phyloP scores from a whole-genome alignment of 2,797 vertebrate genomes.

The Enteromius treurensis region DNA sequence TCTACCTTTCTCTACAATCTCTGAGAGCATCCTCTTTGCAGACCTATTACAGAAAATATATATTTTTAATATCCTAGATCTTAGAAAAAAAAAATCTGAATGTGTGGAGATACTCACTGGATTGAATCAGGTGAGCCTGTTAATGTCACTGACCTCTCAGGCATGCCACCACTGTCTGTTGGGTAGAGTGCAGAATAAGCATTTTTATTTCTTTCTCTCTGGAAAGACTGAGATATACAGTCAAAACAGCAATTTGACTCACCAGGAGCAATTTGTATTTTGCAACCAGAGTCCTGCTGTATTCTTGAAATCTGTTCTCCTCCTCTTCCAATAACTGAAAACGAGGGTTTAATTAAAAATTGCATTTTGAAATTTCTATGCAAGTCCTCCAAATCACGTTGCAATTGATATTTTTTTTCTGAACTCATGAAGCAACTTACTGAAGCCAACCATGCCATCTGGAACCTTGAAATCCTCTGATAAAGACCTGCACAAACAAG shows the following conservation, averaged over 20 bases:
- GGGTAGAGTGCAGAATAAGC: slow-evolving; percentile 50
- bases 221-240: neutral
- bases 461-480: slow-evolving; percentile 99
- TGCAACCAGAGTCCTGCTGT: slow-evolving; percentile 97
- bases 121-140: slow-evolving; percentile 94
- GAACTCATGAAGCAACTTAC: slow-evolving; percentile 80
- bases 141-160: slow-evolving; percentile 94
- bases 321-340: slow-evolving; percentile 95
- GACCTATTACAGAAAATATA: slow-evolving; percentile 70
- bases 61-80: neutral
- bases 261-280: slow-evolving; percentile 99
- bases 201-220: neutral
- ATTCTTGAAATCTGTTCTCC: slow-evolving; percentile 99
- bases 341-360: slow-evolving; percentile 17
- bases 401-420: neutral
- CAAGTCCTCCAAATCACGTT: neutral
- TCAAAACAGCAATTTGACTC: slow-evolving; percentile 48
- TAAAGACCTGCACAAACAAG: slow-evolving; percentile 79
- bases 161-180: slow-evolving; percentile 95
- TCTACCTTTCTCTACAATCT: slow-evolving; percentile 97
- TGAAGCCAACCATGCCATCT: slow-evolving; percentile 99
- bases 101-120: slow-evolving; percentile 80
- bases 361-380: neutral
- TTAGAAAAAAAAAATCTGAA: neutral
- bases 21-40: slow-evolving; percentile 92